Percentiles rank a stretch among this genome's conserved stretches.
Evolutionary conservation across 2,113 vertebrate genomes (phyloP).

Genomic region (Hirundichthys speculiger): DNA sequence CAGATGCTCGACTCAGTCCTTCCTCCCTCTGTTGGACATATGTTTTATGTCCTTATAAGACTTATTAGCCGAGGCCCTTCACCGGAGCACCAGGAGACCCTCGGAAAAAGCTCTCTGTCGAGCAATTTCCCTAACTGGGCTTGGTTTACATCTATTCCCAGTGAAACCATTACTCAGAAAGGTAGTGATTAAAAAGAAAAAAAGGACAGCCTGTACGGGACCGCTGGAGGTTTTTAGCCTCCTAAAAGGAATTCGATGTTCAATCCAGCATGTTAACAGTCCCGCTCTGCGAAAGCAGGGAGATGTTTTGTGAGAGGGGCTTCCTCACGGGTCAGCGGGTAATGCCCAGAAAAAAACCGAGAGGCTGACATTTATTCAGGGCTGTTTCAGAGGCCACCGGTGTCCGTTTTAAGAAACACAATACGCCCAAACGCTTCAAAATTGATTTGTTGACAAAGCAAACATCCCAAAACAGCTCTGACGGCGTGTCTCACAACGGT

Average conservation of each 20-base stretch:
- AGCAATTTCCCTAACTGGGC: conserved; percentile 24
- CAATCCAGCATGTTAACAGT: conserved; percentile 51
- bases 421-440: not conserved
- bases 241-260: conserved; percentile 76
- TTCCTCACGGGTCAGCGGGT: conserved; percentile 62
- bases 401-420: conserved; percentile 15
- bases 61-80: conserved; percentile 57
- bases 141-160: conserved; percentile 29
- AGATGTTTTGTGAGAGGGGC: conserved; percentile 51
- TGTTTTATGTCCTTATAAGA: conserved; percentile 55
- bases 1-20: conserved; percentile 48
- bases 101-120: conserved; percentile 23
- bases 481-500: not conserved
- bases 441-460: conserved; percentile 8
- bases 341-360: conserved; percentile 46
- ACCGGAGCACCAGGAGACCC: conserved; percentile 28
- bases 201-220: conserved; percentile 34
- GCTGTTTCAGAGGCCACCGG: conserved; percentile 8
- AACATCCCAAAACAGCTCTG: conserved; percentile 7
- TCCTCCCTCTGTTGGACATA: conserved; percentile 47
- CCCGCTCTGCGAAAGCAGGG: conserved; percentile 45
- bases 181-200: conserved; percentile 34
- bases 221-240: conserved; percentile 47
- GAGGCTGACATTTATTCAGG: conserved; percentile 51
- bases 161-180: conserved; percentile 38